A percentile compares a stretch with the other conserved stretches of the same genome.
These are phyloP conservation scores for Rhabdophis nuchalis DNA, from an alignment of 2,797 vertebrate genomes.

Conservation along the genomic window DNA sequence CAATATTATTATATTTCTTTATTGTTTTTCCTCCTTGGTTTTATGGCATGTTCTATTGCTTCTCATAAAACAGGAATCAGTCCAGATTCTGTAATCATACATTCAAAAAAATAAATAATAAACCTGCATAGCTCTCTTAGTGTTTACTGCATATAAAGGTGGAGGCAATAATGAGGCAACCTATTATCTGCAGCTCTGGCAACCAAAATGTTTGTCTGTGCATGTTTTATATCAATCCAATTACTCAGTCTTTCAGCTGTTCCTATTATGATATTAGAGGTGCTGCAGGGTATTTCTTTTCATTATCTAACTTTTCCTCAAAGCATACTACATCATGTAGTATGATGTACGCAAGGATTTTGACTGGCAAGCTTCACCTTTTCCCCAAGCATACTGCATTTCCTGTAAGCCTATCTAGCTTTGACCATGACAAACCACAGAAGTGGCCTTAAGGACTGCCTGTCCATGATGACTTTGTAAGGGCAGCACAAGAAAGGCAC, in stretches of 20 bases:
- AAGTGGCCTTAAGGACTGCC: constrained; percentile 58
- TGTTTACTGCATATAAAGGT: background rate
- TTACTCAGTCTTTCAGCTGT: constrained; percentile 30
- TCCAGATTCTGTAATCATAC: background rate
- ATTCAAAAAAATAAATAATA: background rate
- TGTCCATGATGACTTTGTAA: constrained; percentile 59
- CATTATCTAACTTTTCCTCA: constrained; percentile 31
- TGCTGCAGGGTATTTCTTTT: background rate
- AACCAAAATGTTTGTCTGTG: background rate
- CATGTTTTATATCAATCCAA: background rate
- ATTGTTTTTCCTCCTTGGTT: background rate
- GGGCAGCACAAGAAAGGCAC: constrained; percentile 50
- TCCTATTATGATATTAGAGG: background rate
- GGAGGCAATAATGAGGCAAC: background rate
- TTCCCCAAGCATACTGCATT: constrained; percentile 57
- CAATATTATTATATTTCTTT: background rate
- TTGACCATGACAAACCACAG: constrained; percentile 58
- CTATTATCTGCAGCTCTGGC: background rate
- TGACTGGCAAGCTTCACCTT: constrained; percentile 30
- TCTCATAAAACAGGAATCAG: background rate
- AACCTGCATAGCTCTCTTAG: background rate
- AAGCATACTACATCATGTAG: constrained; percentile 15
- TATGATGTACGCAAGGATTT: constrained; percentile 45
- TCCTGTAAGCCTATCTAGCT: constrained; percentile 53
- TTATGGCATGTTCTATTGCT: background rate